phyloP scores from a whole-genome alignment of 2,113 vertebrate species.

The Brachionichthys hirsutus region DNA sequence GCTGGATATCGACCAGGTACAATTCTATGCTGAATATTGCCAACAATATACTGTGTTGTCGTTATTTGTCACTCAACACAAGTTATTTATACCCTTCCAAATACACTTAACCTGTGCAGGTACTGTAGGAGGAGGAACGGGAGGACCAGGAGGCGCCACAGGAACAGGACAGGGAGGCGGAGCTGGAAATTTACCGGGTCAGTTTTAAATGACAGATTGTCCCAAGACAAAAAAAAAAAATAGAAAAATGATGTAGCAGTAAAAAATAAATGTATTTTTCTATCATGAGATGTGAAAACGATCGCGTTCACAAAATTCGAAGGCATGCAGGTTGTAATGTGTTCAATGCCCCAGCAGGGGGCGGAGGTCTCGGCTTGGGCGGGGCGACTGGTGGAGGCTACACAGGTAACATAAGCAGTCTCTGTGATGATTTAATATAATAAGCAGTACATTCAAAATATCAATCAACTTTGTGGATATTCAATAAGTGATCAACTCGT shows the following conservation, averaged over 20 bases:
- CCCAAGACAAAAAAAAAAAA: no score
- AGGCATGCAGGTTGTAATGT: constrained; percentile 31
- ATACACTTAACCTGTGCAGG: constrained; percentile 23
- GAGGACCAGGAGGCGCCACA: constrained; percentile 37
- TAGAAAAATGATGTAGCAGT: not conserved
- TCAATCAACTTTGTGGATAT: not conserved
- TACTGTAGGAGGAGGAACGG: constrained; percentile 33
- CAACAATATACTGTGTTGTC: not conserved
- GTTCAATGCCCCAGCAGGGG: constrained; percentile 44
- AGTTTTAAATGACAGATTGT: constrained; percentile 13
- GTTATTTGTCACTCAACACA: not conserved
- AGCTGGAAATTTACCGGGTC: constrained; percentile 51
- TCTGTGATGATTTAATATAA: no score
- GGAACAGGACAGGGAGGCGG: constrained; percentile 51
- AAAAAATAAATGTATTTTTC: not conserved
- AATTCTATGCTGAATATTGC: not conserved
- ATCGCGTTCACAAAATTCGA: no score
- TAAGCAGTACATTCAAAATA: not conserved
- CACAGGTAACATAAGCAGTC: constrained; percentile 42
- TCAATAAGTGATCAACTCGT: not conserved
- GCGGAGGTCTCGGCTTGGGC: constrained; percentile 48
- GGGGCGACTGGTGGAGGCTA: constrained; percentile 46
- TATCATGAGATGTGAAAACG: not conserved
- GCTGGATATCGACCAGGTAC: constrained; percentile 62
- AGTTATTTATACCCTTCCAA: not conserved